These are phyloP conservation scores for Eubasilissa splendida DNA, from an alignment of 2,888 invertebrate species.

Conservation along the genomic window DNA sequence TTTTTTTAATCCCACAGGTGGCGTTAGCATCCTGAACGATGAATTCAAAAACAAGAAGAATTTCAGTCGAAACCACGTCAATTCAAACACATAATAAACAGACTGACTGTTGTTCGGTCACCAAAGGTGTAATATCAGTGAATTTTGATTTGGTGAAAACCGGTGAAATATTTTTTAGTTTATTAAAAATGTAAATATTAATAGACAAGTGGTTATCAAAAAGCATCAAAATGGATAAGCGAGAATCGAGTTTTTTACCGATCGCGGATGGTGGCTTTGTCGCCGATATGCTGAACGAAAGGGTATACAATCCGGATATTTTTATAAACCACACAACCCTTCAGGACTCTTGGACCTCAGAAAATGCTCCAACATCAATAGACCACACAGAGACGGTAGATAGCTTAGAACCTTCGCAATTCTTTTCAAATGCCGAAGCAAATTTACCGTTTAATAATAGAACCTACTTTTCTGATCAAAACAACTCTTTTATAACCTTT, in stretches of 20 bases:
- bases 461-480: constrained; percentile 44
- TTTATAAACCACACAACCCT: constrained; percentile 42
- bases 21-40: no score
- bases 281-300: constrained; percentile 55
- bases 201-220: no score
- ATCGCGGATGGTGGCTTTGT: constrained; percentile 55
- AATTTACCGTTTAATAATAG: constrained; percentile 37
- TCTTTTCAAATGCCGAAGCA: constrained; percentile 36
- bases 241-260: constrained; percentile 53
- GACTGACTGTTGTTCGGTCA: no score
- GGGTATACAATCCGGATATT: constrained; percentile 48
- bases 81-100: no score
- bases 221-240: constrained; percentile 46
- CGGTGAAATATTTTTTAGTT: no score
- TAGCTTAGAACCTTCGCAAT: constrained; percentile 22
- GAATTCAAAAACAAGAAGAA: no score
- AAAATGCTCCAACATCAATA: constrained; percentile 37
- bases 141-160: no score
- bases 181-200: no score
- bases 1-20: no score
- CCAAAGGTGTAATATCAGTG: no score
- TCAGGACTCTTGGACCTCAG: constrained; percentile 46
- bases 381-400: constrained; percentile 36
- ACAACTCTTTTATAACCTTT: constrained; percentile 45
- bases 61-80: no score